phyloP scores from a whole-genome alignment of 1,140 invertebrate species.

The Bathynomus jamesi region DNA sequence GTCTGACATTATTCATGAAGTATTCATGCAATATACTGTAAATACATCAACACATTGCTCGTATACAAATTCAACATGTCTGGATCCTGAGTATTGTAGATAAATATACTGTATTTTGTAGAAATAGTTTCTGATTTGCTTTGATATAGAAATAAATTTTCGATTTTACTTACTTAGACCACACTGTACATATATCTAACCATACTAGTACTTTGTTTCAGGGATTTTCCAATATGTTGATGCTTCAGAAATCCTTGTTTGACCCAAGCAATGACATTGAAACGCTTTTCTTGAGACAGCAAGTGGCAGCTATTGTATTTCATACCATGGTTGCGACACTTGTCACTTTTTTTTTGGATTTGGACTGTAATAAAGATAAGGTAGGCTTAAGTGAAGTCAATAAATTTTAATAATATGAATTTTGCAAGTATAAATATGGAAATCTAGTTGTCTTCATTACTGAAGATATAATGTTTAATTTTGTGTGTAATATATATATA shows the following conservation, averaged over 20 bases:
- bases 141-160: no score
- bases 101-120: no score
- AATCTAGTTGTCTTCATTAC: background rate
- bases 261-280: constrained; percentile 7
- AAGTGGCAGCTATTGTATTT: constrained; percentile 8
- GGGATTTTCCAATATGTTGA: constrained; percentile 37
- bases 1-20: no score
- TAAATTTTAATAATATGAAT: background rate
- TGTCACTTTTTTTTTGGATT: constrained; percentile 7
- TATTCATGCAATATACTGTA: no score
- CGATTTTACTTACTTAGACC: no score
- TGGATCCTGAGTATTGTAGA: no score
- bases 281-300: constrained; percentile 1
- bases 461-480: background rate
- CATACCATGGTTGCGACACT: constrained; percentile 6
- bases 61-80: no score
- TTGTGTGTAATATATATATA: background rate
- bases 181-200: background rate
- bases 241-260: constrained; percentile 23
- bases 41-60: no score
- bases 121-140: no score
- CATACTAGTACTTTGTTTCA: constrained; percentile 15
- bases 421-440: background rate
- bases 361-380: constrained; percentile 8
- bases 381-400: background rate